Conservation (phyloP, 2,888 invertebrate species). For the Hecatera dysodea region DNA sequence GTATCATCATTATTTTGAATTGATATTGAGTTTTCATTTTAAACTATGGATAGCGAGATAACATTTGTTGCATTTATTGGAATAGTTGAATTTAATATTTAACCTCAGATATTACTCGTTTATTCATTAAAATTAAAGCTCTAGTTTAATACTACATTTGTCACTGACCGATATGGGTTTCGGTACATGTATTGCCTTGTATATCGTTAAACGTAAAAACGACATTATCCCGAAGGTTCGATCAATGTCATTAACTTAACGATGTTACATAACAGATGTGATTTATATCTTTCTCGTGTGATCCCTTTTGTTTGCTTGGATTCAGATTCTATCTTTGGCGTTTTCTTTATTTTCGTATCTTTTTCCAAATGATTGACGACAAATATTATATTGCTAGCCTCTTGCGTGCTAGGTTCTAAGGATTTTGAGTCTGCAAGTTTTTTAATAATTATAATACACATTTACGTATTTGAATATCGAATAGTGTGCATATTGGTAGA, state of each 20-base stretch:
- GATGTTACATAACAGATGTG: slow-evolving; percentile 39
- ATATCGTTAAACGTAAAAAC: no score
- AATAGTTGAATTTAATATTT: background rate
- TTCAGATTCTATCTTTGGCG: background rate
- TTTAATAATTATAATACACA: background rate
- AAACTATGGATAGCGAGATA: background rate
- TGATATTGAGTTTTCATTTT: background rate
- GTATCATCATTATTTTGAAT: slow-evolving; percentile 14
- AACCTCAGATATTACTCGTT: background rate
- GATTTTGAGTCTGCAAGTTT: background rate
- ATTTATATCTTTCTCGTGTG: slow-evolving; percentile 39
- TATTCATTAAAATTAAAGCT: background rate
- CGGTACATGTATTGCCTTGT: slow-evolving; percentile 1
- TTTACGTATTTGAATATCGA: no score
- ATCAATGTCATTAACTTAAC: slow-evolving; percentile 47
- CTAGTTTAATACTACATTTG: background rate
- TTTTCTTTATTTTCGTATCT: slow-evolving; percentile 5
- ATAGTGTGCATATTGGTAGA: no score
- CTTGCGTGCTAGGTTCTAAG: background rate
- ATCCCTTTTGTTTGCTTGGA: slow-evolving; percentile 19
- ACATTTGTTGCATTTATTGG: background rate
- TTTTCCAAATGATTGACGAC: background rate
- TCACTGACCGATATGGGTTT: background rate
- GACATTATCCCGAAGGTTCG: slow-evolving; percentile 19
- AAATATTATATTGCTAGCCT: background rate